Base-by-base conservation (phyloP, 2,113 vertebrate genomes). In the Cyphomyrus plagiostoma region DNA sequence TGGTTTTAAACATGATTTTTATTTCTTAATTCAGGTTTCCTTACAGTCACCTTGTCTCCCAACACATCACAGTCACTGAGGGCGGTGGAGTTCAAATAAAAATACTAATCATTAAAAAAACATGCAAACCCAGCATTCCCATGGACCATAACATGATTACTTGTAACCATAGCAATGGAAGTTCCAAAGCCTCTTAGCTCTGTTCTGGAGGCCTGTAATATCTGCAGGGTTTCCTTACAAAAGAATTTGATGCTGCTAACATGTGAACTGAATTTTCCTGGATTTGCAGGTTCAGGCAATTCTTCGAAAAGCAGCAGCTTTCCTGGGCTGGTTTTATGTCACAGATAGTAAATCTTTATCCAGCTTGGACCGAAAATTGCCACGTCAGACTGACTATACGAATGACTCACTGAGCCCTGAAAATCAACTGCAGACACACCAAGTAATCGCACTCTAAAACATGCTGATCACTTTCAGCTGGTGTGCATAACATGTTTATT, bases 31-130 rank as follows among this genome's bases (percentile, higher is more conserved):
- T 88, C 53, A 70, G 45, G 88, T 35, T 74, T 49, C 45, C 7
- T 88, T 87, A 83, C 82, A n/a, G 80, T 70, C 70, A 90, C 86
- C 87, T 86, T 30, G 19, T 89, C 86, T 66, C 83, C 77, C 23
- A 26, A 62, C 89, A 89, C 46, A 90, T 48, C 86, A 90, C 48
- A 88, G 50, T 82, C 30, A 90, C 58, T 74, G 77, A 56, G 50
- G 87, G 89, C 0, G n/a, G 45, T 26, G 83, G 23, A 35, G 39
- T 88, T 30, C 15, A 17, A 62, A 66, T 84, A 90, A 83, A 92
- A 89, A 91, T 91, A 89, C 88, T 82, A 85, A 77, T 70, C 62
- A 88, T 91, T 80, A 91, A 39, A 83, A 77, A 90, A 66, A 70
- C 82, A 77, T 89, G 19, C 77, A 70, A 70, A 30, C 62, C 26